Base-by-base conservation (phyloP, 2,888 invertebrate genomes). In the Venustoraphidia nigricollis region DNA sequence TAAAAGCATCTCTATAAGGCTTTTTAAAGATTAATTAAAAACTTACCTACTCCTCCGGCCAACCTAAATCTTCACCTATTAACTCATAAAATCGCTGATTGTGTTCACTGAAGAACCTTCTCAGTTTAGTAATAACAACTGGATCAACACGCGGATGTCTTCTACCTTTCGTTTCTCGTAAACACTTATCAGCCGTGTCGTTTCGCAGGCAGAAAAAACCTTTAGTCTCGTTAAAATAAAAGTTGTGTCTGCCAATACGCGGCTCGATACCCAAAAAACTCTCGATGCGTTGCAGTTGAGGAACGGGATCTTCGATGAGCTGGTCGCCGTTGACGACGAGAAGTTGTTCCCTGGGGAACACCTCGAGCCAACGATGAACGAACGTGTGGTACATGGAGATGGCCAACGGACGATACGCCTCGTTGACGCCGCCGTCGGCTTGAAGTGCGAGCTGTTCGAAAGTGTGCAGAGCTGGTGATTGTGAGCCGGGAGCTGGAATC, bases 191-290 rank as follows among this genome's bases (percentile, higher is more conserved):
- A 57, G 84, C 79, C 54, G 83, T 83, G 66, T 89, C 84, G 68
- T 90, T 81, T 60, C 89, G 73, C 61, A 89, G 71, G 66, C 96
- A 96, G 69, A 88, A 96, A 71, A 98, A 93, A 51, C 96, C 93
- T 67, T 95, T 93, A 11, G 92, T 93, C 68, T 86, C 84, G 70
- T 98, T 96, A 71, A 92, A 97, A 70, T 94, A 93, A 68, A 97
- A 91, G 68, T 93, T 90, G 65, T 87, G 86, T 58, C 82, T 77
- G 47, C 81, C 81, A 54, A 90, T 82, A 45, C 75, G 70, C 53
- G 75, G 72, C 50, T 74, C 73, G 53, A 91, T 67, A 53, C 85
- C 86, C 39, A 95, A 76, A 64, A 95, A 95, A 51, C 76, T 75
- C 67, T 95, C 94, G 57, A 93, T 89, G 57, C 83, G 79, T 57